phyloP scores from a whole-genome alignment of 2,888 invertebrate species.

The Seira sanloemensis region DNA sequence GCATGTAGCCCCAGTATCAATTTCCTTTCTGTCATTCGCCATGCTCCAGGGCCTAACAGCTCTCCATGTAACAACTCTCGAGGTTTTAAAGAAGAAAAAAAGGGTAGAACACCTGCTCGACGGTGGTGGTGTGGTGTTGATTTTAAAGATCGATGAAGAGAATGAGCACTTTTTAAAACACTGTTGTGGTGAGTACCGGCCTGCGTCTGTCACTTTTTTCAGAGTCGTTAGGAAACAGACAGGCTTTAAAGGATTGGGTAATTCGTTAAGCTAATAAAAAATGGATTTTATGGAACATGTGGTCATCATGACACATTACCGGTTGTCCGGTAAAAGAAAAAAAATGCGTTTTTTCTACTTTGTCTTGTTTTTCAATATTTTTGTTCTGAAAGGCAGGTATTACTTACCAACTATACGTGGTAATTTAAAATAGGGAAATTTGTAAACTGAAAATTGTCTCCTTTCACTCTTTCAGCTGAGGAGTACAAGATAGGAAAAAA shows the following conservation, averaged over 20 bases:
- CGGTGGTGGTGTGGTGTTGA: neutral
- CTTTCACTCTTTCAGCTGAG: no score
- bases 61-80: no score
- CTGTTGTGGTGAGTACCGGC: conserved; percentile 20
- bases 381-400: no score
- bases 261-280: neutral
- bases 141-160: neutral
- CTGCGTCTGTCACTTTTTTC: conserved; percentile 24
- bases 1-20: neutral
- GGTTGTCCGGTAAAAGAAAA: neutral
- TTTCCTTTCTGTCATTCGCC: neutral
- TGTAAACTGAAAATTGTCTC: neutral
- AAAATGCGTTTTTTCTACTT: no score
- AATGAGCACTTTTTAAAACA: no score
- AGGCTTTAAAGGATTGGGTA: neutral
- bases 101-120: conserved; percentile 30
- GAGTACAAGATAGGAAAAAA: no score
- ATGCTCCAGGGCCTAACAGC: no score
- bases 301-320: neutral
- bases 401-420: no score
- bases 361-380: no score
- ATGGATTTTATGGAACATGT: neutral
- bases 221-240: neutral
- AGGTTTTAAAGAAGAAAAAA: no score
- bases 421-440: no score